These are phyloP conservation scores for Scleropages formosus DNA, from an alignment of 2,797 vertebrate genomes.

Conservation along the genomic window DNA sequence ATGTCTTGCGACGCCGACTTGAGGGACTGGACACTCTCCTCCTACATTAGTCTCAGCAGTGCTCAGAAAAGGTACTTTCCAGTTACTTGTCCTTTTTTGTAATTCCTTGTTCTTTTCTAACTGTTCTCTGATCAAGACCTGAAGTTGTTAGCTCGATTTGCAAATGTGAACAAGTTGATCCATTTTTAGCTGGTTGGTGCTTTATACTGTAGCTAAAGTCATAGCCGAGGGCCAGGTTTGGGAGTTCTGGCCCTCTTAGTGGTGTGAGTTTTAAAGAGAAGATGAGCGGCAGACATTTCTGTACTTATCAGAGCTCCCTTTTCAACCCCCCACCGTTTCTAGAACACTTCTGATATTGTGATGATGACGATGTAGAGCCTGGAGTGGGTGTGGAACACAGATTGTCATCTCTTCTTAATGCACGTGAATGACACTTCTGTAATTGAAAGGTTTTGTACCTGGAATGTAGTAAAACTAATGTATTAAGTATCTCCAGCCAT, in stretches of 20 bases:
- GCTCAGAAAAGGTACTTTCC: no score
- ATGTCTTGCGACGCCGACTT: no score
- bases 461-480: neutral
- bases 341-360: conserved; percentile 2
- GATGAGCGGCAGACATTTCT: neutral
- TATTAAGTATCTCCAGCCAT: conserved; percentile 1
- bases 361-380: conserved; percentile 12
- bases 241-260: neutral
- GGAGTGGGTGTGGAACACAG: neutral
- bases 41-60: no score
- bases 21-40: no score
- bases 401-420: neutral
- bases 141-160: no score
- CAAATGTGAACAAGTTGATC: no score
- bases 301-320: neutral
- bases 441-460: neutral
- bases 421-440: neutral
- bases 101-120: no score
- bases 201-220: neutral
- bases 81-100: no score
- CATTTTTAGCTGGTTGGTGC: no score
- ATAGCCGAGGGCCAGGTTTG: neutral
- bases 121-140: no score
- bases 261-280: neutral
- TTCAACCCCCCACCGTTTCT: neutral